Conservation (phyloP, 2,888 invertebrate genomes). For the Acronicta aceris region DNA sequence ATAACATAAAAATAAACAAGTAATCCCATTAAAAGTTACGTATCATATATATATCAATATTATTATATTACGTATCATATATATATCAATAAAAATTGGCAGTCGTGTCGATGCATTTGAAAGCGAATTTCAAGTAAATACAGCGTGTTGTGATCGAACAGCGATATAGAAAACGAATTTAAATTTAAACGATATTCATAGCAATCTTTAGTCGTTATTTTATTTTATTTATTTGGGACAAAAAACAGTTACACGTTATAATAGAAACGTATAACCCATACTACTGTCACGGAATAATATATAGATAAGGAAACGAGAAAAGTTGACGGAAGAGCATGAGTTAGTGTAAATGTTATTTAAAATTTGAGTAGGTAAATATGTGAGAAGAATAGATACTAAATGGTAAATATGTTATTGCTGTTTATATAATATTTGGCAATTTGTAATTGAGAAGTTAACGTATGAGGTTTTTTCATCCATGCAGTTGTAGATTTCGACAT, state of each 20-base stretch:
- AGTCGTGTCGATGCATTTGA: constrained; percentile 35
- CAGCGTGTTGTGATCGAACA: constrained; percentile 13
- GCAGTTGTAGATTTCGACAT: no score
- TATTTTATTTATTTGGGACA: constrained; percentile 31
- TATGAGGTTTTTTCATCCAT: no score
- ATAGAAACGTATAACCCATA: no score
- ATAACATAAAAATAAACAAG: constrained; percentile 18
- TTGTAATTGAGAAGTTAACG: not conserved
- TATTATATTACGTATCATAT: no score
- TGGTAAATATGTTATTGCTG: no score
- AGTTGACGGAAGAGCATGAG: no score
- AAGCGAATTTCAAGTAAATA: constrained; percentile 43
- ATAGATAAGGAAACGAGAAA: no score
- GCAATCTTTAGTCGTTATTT: constrained; percentile 22
- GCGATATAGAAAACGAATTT: constrained; percentile 27
- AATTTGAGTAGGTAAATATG: no score
- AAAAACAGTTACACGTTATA: no score
- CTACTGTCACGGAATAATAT: no score
- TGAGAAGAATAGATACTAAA: no score
- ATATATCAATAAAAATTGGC: constrained; percentile 26
- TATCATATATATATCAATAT: constrained; percentile 17
- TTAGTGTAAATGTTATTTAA: no score
- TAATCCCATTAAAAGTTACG: constrained; percentile 28
- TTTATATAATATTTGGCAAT: not conserved
- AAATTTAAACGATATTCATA: constrained; percentile 11